Base-by-base conservation (phyloP, 2,113 vertebrate species). In the Callipepla squamata region DNA sequence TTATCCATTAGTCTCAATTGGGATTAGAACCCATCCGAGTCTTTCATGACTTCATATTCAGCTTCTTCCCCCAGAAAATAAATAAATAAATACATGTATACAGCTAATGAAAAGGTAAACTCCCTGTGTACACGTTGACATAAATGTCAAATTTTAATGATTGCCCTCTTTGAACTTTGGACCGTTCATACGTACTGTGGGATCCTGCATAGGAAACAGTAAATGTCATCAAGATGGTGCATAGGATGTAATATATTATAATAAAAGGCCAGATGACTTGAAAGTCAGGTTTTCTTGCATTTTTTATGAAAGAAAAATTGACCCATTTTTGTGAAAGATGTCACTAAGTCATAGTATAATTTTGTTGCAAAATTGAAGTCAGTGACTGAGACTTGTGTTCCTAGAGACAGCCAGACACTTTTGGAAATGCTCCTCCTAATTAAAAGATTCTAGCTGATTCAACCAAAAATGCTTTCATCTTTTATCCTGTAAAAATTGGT, bases 131-230 rank as follows among this genome's bases (percentile, higher is more conserved):
- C 90, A 89, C 85, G 72, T 73, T 93, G 96, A 91, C 91, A 96
- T 95, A 96, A 96, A 96, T 96, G 94, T 96, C 96, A 96, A 59
- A 94, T 96, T 96, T 95, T 95, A 96, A 96, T 96, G 94, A 95
- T 85, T 95, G 73, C 81, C 70, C 58, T 85, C 92, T 96, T 96
- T 96, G 92, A 96, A 95, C 91, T 77, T 95, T 6, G 68, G 86
- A 82, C 87, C 65, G 82, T 88, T 92, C 58, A 78, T 34, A 87
- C 80, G 51, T 87, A 68, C 90, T 83, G 66, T 86, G 86, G 78
- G 53, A 90, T 92, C 70, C 93, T 92, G 82, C 92, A 89, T 80
- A 86, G 72, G 85, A 91, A 96, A 87, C 80, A 94, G 89, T 94
- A 94, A 94, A 93, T 95, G 93, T 95, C 93, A 93, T 96, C 94